A percentile compares a stretch with the other conserved stretches of the same genome.
These are phyloP conservation scores for Zoanthus gigantus DNA, from an alignment of 92 coral and sea anemone genomes.

Conservation along the genomic window DNA sequence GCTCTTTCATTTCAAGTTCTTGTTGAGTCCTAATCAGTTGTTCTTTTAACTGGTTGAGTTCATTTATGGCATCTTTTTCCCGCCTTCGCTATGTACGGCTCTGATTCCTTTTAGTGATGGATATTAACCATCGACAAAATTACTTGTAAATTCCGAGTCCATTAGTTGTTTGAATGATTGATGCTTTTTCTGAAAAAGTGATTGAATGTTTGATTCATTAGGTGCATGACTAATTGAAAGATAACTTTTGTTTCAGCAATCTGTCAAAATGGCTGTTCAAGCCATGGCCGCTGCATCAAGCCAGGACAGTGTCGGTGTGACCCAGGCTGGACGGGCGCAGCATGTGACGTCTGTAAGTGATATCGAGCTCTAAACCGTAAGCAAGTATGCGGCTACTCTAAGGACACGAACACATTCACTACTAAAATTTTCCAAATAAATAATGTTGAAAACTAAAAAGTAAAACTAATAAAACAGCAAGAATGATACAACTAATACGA, in stretches of 20 bases:
- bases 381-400: background rate
- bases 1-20: no score
- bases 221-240: background rate
- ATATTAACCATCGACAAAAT: no score
- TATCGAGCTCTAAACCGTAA: no score
- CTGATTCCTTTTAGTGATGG: no score
- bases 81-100: no score
- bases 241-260: background rate
- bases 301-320: background rate
- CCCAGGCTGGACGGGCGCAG: slow-evolving; percentile 6
- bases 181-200: background rate
- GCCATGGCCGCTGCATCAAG: background rate
- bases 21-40: no score
- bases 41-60: no score
- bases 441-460: background rate
- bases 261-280: slow-evolving; percentile 16
- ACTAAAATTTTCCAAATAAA: background rate
- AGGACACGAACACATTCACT: background rate
- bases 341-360: slow-evolving; percentile 11
- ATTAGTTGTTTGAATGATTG: background rate
- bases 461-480: background rate
- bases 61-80: no score
- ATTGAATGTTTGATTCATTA: background rate
- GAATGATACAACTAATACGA: background rate
- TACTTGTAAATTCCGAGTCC: no score